Evolutionary conservation across 1,140 invertebrate genomes (phyloP), one percentile per base, ranked within the genome.

Genomic region (Zaprionus tsacasi): DNA sequence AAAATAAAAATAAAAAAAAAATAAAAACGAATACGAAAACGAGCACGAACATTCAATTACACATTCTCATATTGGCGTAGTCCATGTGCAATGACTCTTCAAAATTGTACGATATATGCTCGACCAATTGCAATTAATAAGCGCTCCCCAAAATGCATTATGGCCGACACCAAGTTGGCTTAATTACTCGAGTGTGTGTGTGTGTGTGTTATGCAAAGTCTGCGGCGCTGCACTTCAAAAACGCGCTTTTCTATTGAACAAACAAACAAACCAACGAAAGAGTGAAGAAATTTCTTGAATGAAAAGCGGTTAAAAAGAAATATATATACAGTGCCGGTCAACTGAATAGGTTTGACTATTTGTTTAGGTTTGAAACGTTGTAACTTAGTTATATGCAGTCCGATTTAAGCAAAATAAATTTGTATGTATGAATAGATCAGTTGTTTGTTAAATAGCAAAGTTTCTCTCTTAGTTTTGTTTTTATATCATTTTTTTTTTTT

Each of bases 81-180:
- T 81, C 67, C 61, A 54, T 85, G 74, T 66, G 78, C 82, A 81
- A 87, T 82, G 83, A 87, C 85, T 89, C 85, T 83, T 89, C 56
- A 75, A 88, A 87, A 89, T 77, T 60, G n/a, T n/a, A n/a, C n/a
- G n/a, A n/a, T 73, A 87, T 87, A 80, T 77, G 48, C 55, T 40
- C 50, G 45, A 17, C 33, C 63, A 70, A 63, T 35, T 70, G 65
- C 79, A 87, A 87, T 87, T 87, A 87, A 87, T 88, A 87, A 83
- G 81, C 77, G 68, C 80, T 1, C 21, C 70, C 66, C 30, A 71
- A 78, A 78, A 81, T 80, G 70, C 68, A 78, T 79, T 79, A 86
- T 65, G 10, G 7, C 0, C 68, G 66, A 70, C 71, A 61, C 52
- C 55, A 57, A 78, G 36, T 72, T 56, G 56, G 73, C 57, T 82